These are phyloP conservation scores for Tenthredo amoena DNA, from an alignment of 2,888 invertebrate species.

Conservation along the genomic window DNA sequence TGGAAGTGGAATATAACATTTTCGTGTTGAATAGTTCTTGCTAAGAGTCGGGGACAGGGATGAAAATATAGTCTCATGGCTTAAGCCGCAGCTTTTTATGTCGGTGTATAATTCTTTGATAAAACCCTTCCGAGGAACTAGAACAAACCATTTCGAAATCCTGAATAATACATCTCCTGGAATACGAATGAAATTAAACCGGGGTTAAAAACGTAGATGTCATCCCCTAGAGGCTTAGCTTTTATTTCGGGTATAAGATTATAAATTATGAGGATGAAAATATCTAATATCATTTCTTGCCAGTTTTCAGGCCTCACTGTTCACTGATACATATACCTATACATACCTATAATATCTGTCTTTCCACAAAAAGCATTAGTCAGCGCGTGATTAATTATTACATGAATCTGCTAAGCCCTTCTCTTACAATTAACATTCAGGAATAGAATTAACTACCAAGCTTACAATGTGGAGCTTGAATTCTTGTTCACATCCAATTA, in stretches of 20 bases:
- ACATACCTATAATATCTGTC: neutral
- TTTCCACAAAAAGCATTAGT: neutral
- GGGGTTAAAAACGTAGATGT: neutral
- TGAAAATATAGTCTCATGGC: neutral
- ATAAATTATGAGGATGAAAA: neutral
- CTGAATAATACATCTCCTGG: neutral
- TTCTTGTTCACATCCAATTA: neutral
- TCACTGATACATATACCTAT: neutral
- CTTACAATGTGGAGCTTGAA: neutral
- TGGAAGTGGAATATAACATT: neutral
- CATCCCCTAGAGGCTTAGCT: neutral
- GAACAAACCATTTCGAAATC: slow-evolving; percentile 1
- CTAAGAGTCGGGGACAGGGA: neutral
- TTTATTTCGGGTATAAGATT: neutral
- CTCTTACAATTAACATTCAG: neutral
- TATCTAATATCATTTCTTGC: neutral
- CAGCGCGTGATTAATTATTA: neutral
- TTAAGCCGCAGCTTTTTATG: slow-evolving; percentile 2
- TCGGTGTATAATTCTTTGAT: neutral
- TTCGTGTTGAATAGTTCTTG: neutral
- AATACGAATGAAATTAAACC: neutral
- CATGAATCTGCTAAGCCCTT: neutral
- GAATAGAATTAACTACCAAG: neutral
- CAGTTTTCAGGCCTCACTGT: neutral
- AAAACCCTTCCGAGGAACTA: neutral